A percentile compares a stretch with the other conserved stretches of the same genome.
phyloP scores from a whole-genome alignment of 2,888 invertebrate species.

The Hydriomena furcata region DNA sequence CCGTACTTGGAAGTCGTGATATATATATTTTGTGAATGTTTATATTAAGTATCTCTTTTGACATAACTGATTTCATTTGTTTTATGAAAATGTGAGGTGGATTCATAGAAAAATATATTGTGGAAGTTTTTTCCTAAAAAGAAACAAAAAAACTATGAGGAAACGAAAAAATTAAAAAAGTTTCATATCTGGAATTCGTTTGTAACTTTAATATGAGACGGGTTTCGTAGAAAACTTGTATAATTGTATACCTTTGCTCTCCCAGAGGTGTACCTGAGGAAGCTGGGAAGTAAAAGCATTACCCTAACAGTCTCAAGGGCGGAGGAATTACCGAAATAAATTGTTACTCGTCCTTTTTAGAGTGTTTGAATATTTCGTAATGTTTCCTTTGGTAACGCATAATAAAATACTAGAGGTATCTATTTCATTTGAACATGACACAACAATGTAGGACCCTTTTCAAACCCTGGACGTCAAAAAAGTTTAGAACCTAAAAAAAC shows the following conservation, averaged over 20 bases:
- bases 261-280: constrained; percentile 13
- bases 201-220: constrained; percentile 21
- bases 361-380: constrained; percentile 14
- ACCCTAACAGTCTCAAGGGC: constrained; percentile 25
- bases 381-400: constrained; percentile 3
- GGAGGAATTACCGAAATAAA: constrained; percentile 28
- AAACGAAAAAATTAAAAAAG: constrained; percentile 6
- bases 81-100: no score
- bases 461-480: no score
- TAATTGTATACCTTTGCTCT: constrained; percentile 20
- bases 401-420: no score
- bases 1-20: no score
- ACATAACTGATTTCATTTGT: no score
- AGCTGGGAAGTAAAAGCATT: constrained; percentile 23
- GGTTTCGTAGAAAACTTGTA: constrained; percentile 12
- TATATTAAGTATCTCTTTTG: no score
- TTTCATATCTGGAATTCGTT: constrained; percentile 1
- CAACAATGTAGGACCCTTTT: no score
- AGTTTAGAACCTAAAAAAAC: no score
- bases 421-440: no score
- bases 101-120: no score
- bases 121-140: neutral
- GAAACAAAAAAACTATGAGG: neutral
- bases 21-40: no score
- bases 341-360: constrained; percentile 23